These are phyloP conservation scores for Ceyx cyanopectus DNA, from an alignment of 2,113 vertebrate species.

Conservation along the genomic window DNA sequence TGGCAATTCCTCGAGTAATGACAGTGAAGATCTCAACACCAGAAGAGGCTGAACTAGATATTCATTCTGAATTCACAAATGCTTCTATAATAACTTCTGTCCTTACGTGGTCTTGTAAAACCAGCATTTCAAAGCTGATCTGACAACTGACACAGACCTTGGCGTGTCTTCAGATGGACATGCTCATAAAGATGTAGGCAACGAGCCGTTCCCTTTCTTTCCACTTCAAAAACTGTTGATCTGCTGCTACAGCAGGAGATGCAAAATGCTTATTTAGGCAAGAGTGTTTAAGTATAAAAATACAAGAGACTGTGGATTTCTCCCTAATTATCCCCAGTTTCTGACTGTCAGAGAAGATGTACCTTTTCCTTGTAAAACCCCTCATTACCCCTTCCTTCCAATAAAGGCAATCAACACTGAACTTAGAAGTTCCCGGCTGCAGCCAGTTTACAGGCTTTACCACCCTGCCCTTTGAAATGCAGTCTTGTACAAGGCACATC, in stretches of 20 bases:
- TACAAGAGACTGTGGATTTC: background rate
- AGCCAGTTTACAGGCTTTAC: background rate
- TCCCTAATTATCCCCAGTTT: constrained; percentile 11
- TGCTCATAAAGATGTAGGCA: background rate
- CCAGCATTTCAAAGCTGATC: background rate
- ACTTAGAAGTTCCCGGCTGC: background rate
- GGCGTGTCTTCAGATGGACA: background rate
- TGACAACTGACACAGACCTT: background rate
- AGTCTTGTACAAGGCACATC: background rate
- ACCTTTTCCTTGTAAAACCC: background rate
- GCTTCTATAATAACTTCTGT: background rate
- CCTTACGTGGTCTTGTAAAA: background rate
- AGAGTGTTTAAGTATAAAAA: background rate
- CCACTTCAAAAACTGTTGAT: background rate
- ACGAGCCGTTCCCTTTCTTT: background rate
- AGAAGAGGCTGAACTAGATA: background rate
- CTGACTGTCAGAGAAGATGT: constrained; percentile 20
- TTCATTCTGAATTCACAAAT: background rate
- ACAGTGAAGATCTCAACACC: background rate
- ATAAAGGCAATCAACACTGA: background rate
- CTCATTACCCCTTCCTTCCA: constrained; percentile 2
- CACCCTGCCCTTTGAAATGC: constrained; percentile 33
- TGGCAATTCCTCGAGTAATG: background rate
- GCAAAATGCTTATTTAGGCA: background rate
- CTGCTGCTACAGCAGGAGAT: background rate